Evolutionary conservation across 2,797 vertebrate genomes (phyloP).

Genomic region (Chaunax sp.): DNA sequence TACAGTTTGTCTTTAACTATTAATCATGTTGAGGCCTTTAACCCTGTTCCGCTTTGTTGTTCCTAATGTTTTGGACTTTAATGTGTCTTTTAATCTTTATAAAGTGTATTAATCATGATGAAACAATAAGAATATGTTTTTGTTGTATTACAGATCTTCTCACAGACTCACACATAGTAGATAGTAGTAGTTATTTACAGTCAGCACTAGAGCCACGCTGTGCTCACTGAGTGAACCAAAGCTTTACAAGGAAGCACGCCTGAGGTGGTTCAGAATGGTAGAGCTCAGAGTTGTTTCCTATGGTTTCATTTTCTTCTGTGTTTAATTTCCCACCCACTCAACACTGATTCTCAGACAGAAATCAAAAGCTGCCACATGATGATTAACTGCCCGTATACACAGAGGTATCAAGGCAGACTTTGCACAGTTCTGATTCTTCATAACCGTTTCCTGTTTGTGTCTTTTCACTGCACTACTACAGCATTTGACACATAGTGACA

Average conservation of each 20-base stretch:
- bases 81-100: too few species aligned
- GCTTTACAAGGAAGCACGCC: constrained; percentile 15
- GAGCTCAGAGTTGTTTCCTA: constrained; percentile 2
- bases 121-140: constrained; percentile 4
- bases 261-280: not conserved
- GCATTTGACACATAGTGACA: not conserved
- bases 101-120: not conserved
- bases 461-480: constrained; percentile 1
- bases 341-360: not conserved
- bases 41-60: not conserved
- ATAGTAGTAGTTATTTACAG: not conserved
- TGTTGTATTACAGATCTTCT: constrained; percentile 4
- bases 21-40: constrained; percentile 19
- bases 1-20: constrained; percentile 41
- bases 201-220: not conserved
- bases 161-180: too few species aligned
- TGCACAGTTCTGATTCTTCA: constrained; percentile 3
- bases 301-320: not conserved
- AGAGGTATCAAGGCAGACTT: not conserved
- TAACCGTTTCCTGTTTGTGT: constrained; percentile 5
- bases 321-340: not conserved
- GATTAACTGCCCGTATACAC: not conserved
- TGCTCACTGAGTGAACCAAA: constrained; percentile 22
- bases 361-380: not conserved
- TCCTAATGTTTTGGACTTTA: not conserved